phyloP scores from a whole-genome alignment of 2,797 vertebrate genomes.

The Apodemus agrarius region DNA sequence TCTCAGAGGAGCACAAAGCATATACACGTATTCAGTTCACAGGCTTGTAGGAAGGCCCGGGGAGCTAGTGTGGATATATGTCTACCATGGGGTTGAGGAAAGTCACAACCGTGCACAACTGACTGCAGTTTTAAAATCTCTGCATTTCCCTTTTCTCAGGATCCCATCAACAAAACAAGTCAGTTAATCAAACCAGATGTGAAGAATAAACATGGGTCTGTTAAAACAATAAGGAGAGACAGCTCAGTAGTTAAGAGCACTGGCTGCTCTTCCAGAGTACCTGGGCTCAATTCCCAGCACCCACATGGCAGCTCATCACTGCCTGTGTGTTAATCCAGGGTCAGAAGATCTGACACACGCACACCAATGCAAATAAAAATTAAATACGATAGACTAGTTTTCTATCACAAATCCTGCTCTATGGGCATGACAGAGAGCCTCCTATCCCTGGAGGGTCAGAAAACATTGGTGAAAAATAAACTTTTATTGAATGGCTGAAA shows the following conservation, averaged over 20 bases:
- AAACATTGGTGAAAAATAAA: neutral
- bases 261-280: too few species aligned
- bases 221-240: neutral
- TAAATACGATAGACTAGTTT: neutral
- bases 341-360: too few species aligned
- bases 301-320: too few species aligned
- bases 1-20: neutral
- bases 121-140: neutral
- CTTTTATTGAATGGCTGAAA: neutral
- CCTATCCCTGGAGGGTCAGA: neutral
- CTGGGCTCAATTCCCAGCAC: too few species aligned
- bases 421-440: neutral
- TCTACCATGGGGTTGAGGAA: neutral
- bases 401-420: neutral
- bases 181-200: neutral
- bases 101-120: accelerated
- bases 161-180: neutral
- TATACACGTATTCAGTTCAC: neutral
- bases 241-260: too few species aligned
- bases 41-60: neutral
- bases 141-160: neutral
- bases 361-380: too few species aligned
- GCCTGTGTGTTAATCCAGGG: too few species aligned
- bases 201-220: neutral
- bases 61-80: neutral